phyloP scores from a whole-genome alignment of 1,140 invertebrate species.

The Metopolophium dirhodum region DNA sequence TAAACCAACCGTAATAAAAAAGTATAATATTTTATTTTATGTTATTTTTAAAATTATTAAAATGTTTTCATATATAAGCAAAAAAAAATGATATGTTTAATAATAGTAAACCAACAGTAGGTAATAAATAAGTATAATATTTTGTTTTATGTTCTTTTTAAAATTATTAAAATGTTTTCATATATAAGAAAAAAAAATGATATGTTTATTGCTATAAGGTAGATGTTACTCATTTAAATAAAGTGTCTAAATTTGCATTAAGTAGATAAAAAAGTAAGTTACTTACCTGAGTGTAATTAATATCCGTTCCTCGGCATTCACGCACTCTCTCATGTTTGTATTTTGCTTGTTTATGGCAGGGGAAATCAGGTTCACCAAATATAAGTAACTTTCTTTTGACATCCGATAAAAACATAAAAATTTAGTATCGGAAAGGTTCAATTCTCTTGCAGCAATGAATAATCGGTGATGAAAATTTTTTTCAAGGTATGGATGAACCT shows the following conservation, averaged over 20 bases:
- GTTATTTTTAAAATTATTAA: too few species aligned
- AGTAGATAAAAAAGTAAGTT: neutral
- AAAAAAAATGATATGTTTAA: too few species aligned
- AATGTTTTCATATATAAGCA: too few species aligned
- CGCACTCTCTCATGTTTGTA: constrained; percentile 32
- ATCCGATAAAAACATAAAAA: constrained; percentile 40
- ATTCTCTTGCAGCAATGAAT: constrained; percentile 34
- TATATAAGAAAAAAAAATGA: too few species aligned
- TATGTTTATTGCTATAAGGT: too few species aligned
- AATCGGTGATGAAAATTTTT: constrained; percentile 35
- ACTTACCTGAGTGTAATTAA: neutral
- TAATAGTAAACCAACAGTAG: too few species aligned
- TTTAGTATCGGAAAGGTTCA: constrained; percentile 33
- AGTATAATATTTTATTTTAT: too few species aligned
- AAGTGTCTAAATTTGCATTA: neutral
- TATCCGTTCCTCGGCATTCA: neutral
- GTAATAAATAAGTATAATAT: too few species aligned
- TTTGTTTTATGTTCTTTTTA: too few species aligned
- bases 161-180: too few species aligned
- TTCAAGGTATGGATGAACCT: neutral
- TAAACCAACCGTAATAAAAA: too few species aligned
- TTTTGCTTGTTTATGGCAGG: neutral
- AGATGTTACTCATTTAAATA: too few species aligned
- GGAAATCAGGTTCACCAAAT: neutral
- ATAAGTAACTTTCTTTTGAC: constrained; percentile 28